A percentile compares a stretch with the other conserved stretches of the same genome.
phyloP scores from a whole-genome alignment of 1,140 invertebrate species.

The Aradophagus sp. region DNA sequence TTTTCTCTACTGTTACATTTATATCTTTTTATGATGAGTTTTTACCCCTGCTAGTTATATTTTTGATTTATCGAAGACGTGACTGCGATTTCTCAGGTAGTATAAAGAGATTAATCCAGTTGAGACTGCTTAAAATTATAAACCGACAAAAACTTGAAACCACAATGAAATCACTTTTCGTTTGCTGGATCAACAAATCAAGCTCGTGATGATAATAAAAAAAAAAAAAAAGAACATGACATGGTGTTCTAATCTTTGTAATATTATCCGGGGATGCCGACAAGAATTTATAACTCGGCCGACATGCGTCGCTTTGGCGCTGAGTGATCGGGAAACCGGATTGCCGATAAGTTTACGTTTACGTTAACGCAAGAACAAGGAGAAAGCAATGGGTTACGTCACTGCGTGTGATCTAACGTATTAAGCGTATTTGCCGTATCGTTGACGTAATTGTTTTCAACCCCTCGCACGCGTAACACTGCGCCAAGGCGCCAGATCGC shows the following conservation, averaged over 20 bases:
- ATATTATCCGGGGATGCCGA: conserved; percentile 3
- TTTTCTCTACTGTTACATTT: no score
- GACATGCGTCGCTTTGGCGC: conserved; percentile 3
- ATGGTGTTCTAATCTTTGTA: conserved; percentile 3
- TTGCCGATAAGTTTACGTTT: conserved; percentile 42
- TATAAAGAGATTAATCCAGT: no score
- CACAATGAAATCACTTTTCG: no score
- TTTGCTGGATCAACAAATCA: no score
- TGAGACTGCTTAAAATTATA: no score
- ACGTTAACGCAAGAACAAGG: conserved; percentile 48
- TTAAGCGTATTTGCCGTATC: conserved; percentile 49
- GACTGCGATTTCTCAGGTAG: no score
- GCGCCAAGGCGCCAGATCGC: not conserved
- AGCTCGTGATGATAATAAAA: no score
- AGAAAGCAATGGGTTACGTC: conserved; percentile 65
- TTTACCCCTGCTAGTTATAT: no score
- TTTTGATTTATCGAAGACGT: no score
- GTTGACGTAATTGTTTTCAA: conserved; percentile 53
- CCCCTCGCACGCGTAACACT: conserved; percentile 28
- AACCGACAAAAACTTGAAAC: no score
- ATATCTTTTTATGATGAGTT: no score
- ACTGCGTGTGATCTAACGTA: conserved; percentile 67
- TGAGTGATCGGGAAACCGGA: conserved; percentile 47
- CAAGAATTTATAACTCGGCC: conserved; percentile 12
- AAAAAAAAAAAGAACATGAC: not conserved